phyloP scores from a whole-genome alignment of 2,797 vertebrate species.

The Tympanoctomys barrerae region DNA sequence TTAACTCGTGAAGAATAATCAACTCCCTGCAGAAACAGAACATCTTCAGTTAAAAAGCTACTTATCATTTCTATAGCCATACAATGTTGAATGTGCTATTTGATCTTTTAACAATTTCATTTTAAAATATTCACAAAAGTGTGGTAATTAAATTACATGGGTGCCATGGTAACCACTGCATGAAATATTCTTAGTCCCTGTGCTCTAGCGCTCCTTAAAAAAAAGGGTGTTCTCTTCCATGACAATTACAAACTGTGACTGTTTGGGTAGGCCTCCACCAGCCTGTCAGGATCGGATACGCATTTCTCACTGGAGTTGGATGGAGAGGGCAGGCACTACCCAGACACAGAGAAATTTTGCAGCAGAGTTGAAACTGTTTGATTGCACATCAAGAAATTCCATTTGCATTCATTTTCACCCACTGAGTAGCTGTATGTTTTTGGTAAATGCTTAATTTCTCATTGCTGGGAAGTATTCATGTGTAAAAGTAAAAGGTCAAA shows the following conservation, averaged over 20 bases:
- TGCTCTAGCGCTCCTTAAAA: conserved; percentile 55
- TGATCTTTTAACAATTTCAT: conserved; percentile 84
- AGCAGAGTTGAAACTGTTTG: not conserved
- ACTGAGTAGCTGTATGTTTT: not conserved
- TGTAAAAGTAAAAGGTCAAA: conserved; percentile 28
- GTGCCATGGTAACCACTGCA: conserved; percentile 76
- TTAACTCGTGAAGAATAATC: conserved; percentile 80
- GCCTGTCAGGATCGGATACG: not conserved
- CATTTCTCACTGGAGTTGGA: not conserved
- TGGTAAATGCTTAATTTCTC: not conserved
- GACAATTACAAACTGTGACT: conserved; percentile 58
- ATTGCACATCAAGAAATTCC: not conserved
- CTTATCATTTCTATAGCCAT: conserved; percentile 74
- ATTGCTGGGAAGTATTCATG: not conserved
- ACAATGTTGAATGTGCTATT: conserved; percentile 75
- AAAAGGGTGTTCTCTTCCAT: conserved; percentile 65
- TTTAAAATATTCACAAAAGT: conserved; percentile 84
- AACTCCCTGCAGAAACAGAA: conserved; percentile 70
- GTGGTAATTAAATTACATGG: conserved; percentile 82
- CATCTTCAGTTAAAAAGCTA: conserved; percentile 79
- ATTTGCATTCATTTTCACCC: not conserved
- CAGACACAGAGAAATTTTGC: not conserved
- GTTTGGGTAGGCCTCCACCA: not conserved
- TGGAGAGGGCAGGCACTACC: no score
- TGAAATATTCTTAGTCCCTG: conserved; percentile 68